Base-by-base conservation (phyloP, 1,140 invertebrate genomes). In the Conus ventricosus region DNA sequence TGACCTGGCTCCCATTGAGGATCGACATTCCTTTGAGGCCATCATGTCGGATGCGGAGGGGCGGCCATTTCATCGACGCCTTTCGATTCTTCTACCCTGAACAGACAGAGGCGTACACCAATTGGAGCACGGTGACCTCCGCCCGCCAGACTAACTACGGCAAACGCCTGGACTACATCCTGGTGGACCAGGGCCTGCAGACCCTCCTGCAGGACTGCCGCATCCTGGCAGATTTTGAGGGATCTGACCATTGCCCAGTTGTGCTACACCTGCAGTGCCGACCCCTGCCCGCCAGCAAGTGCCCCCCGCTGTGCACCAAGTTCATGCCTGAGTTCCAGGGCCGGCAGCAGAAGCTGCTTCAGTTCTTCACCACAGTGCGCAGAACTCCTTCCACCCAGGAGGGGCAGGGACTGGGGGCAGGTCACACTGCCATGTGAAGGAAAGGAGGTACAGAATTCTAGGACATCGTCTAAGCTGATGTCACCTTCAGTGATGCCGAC, bases 211-310 rank as follows among this genome's bases (percentile, higher is more conserved):
- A 82, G 13, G 92, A 94, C 55, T 95, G 95, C 89, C 87, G 92
- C 23, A 94, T 96, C 60, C 91, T 95, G 87, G 83, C 94, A 27
- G 95, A 96, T n/a, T 91, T 96, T 51, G 90, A 95, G 87, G 96
- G 96, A 2, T 96, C 96, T 71, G 96, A 96, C 92, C 96, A 96
- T 89, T 96, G 96, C 92, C 96, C 96, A 4, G 95, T 96, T 15
- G 91, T 92, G 57, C 94, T 94, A 17, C 90, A 91, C 13, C 94
- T 96, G 20, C 90, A 93, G 25, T 91, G 93, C 76, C 78, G 88
- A 15, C 85, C 93, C 23, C 57, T 95, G 5, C 84, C 95, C 15
- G 89, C 94, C 20, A 71, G 60, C 54, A 95, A 94, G 86, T 92
- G 91, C 67, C 96, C 96, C 20, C 84, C 91, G 0, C 86, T 95